Evolutionary conservation across 2,113 vertebrate genomes (phyloP).

Genomic region (Bettongia penicillata): DNA sequence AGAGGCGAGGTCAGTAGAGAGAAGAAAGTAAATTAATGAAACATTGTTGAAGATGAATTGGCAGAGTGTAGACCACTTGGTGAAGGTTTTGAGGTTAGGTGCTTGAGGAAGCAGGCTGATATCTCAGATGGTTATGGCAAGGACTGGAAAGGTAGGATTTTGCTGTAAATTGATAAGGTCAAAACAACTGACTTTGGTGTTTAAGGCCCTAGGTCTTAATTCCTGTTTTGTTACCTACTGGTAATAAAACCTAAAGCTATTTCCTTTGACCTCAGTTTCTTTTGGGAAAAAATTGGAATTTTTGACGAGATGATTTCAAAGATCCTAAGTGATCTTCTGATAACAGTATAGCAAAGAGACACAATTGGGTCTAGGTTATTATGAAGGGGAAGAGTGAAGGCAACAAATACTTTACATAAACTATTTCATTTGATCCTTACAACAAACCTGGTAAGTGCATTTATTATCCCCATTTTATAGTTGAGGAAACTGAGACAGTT

Average conservation of each 20-base stretch:
- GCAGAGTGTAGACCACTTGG: not conserved
- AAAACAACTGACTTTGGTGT: not conserved
- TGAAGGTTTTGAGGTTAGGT: not conserved
- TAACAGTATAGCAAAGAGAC: not conserved
- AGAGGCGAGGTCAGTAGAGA: too few species aligned
- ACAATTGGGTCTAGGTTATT: not conserved
- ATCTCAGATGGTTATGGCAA: conserved; percentile 18
- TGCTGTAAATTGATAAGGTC: not conserved
- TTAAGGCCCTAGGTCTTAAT: not conserved
- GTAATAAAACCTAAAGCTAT: not conserved
- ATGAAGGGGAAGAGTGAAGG: not conserved
- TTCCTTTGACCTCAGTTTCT: too few species aligned
- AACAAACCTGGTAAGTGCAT: not conserved
- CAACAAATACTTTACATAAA: not conserved
- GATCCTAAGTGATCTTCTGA: not conserved
- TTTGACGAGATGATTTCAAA: not conserved
- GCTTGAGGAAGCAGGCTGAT: not conserved
- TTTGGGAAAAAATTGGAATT: too few species aligned
- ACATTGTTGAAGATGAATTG: not conserved
- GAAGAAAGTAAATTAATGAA: not conserved
- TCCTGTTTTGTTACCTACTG: conserved; percentile 10
- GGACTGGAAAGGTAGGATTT: not conserved
- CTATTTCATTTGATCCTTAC: not conserved
- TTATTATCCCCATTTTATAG: not conserved
- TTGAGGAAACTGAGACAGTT: not conserved